These are phyloP conservation scores for Tretioscincus oriximinensis DNA, from an alignment of 2,113 vertebrate genomes.

Conservation along the genomic window DNA sequence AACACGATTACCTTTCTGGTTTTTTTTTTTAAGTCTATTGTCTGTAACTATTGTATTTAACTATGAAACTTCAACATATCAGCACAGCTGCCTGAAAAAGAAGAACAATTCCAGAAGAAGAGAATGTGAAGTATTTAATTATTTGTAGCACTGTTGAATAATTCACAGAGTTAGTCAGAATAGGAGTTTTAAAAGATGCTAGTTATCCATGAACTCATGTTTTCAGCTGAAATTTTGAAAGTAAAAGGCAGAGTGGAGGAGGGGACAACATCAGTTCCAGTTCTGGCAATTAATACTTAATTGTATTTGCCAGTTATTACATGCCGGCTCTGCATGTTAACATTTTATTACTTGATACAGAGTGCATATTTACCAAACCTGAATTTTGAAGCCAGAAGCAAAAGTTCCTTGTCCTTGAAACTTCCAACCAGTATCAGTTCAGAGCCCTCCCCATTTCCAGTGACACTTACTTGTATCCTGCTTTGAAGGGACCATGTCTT, in stretches of 20 bases:
- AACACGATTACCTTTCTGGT: neutral
- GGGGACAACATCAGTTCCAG: neutral
- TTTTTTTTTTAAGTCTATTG: neutral
- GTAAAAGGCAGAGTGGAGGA: neutral
- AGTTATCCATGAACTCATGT: conserved; percentile 25
- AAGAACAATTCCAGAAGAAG: conserved; percentile 1
- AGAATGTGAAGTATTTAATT: conserved; percentile 35
- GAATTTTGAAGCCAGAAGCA: neutral
- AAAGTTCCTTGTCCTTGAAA: neutral
- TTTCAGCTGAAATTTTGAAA: conserved; percentile 2
- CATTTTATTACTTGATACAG: neutral
- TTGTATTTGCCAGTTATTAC: neutral
- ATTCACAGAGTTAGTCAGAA: conserved; percentile 33
- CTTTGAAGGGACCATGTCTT: too few relatives aligned
- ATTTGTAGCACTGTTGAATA: conserved; percentile 51
- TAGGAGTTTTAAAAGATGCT: conserved; percentile 23
- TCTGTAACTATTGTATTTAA: conserved; percentile 11
- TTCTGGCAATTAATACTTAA: neutral
- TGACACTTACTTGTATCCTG: too few relatives aligned
- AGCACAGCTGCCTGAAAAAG: neutral
- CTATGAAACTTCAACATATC: neutral
- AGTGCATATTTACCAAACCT: neutral
- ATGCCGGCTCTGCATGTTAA: neutral
- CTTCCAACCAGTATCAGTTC: too few relatives aligned
- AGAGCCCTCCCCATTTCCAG: too few relatives aligned